phyloP scores from a whole-genome alignment of 2,888 invertebrate species.

The Scaptomyza cyrtandrae region DNA sequence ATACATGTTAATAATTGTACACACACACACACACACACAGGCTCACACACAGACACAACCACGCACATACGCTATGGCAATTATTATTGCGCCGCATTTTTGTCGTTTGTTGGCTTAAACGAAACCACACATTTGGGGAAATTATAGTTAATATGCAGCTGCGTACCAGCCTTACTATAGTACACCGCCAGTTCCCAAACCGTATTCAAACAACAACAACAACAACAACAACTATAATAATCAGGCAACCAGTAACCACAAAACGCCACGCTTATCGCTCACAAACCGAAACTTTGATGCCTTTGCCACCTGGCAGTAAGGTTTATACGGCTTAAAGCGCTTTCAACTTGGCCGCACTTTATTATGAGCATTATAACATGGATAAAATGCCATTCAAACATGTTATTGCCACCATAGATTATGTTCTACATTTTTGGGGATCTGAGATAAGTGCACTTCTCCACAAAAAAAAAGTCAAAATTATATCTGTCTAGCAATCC shows the following conservation, averaged over 20 bases:
- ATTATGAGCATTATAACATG: neutral
- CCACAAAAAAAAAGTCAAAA: no score
- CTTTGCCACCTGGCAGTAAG: slow-evolving; percentile 23
- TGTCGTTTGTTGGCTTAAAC: slow-evolving; percentile 73
- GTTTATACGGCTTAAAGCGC: slow-evolving; percentile 22
- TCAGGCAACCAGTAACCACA: slow-evolving; percentile 22
- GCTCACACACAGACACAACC: slow-evolving; percentile 5
- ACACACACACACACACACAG: slow-evolving; percentile 8
- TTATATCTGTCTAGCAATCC: no score
- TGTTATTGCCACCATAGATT: no score
- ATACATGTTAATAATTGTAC: slow-evolving; percentile 61
- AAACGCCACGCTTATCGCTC: slow-evolving; percentile 23
- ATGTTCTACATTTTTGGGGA: no score
- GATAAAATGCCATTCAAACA: neutral
- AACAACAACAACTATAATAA: neutral
- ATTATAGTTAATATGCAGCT: slow-evolving; percentile 80
- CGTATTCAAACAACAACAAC: slow-evolving; percentile 12
- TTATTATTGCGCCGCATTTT: slow-evolving; percentile 59
- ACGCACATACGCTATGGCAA: slow-evolving; percentile 35
- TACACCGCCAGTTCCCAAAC: slow-evolving; percentile 25
- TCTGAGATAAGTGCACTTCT: no score
- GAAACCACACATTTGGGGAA: slow-evolving; percentile 79
- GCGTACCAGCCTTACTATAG: slow-evolving; percentile 51
- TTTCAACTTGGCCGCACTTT: slow-evolving; percentile 15
- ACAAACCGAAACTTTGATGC: slow-evolving; percentile 9